phyloP scores from a whole-genome alignment of 2,113 vertebrate genomes.

The Leucopternis melanops region DNA sequence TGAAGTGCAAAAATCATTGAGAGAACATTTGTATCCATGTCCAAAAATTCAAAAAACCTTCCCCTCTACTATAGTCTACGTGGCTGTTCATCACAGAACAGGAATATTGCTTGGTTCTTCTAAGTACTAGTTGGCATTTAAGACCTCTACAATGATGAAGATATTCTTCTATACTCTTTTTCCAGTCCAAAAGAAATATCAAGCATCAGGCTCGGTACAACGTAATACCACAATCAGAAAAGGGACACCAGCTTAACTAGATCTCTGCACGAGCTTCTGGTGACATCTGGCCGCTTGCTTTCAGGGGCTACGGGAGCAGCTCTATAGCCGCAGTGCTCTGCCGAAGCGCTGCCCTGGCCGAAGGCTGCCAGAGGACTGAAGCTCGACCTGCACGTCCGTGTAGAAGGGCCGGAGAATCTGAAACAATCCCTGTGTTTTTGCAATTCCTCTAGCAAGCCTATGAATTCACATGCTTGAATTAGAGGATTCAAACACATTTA shows the following conservation, averaged over 20 bases:
- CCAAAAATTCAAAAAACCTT: not conserved
- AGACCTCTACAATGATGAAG: not conserved
- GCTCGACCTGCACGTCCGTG: not conserved
- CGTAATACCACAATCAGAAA: fast-evolving
- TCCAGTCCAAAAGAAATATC: not conserved
- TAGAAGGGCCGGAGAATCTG: not conserved
- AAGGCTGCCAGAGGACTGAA: no score
- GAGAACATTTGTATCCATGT: no score
- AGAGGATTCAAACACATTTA: not conserved
- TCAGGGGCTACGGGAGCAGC: not conserved
- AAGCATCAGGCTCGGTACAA: not conserved
- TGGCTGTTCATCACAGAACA: not conserved
- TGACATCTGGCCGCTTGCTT: not conserved
- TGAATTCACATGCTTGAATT: not conserved
- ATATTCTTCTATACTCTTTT: not conserved
- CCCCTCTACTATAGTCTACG: not conserved
- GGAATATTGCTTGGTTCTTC: fast-evolving
- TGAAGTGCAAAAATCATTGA: not conserved
- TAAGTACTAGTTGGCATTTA: not conserved
- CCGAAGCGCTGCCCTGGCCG: not conserved
- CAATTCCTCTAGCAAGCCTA: not conserved
- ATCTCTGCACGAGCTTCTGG: not conserved
- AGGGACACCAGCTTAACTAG: not conserved
- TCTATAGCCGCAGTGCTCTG: fast-evolving
- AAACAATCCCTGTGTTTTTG: fast-evolving